Percentiles rank a stretch among this genome's conserved stretches.
Evolutionary conservation across 2,888 invertebrate genomes (phyloP).

Genomic region (Pasiphila rectangulata): DNA sequence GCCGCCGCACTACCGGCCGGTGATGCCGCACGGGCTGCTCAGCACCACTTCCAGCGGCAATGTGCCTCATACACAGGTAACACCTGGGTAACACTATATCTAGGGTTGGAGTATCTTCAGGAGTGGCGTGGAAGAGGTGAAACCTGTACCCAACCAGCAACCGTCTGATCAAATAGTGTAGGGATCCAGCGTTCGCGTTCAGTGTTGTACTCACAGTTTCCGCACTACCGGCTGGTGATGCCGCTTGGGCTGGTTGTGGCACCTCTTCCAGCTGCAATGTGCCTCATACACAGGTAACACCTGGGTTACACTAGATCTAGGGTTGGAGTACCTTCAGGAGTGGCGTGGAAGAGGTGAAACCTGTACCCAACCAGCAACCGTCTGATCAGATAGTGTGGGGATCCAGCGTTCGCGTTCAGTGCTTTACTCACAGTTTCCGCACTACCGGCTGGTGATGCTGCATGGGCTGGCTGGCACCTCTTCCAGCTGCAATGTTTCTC

Average conservation of each 20-base stretch:
- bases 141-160: too few species aligned
- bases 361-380: too few species aligned
- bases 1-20: conserved; percentile 74
- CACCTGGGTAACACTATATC: conserved; percentile 8
- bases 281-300: conserved; percentile 70
- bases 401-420: conserved; percentile 87
- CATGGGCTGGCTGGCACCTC: conserved; percentile 79
- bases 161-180: too few species aligned
- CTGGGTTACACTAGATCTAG: conserved; percentile 8
- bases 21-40: conserved; percentile 72
- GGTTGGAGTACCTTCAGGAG: not conserved
- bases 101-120: not conserved
- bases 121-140: too few species aligned
- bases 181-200: conserved; percentile 86
- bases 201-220: conserved; percentile 84
- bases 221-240: conserved; percentile 74
- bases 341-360: too few species aligned
- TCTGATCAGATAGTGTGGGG: too few species aligned
- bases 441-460: conserved; percentile 74
- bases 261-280: conserved; percentile 84
- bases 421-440: conserved; percentile 82
- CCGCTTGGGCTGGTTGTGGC: conserved; percentile 75
- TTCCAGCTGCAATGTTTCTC: conserved; percentile 83
- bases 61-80: conserved; percentile 77
- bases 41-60: conserved; percentile 84